Evolutionary conservation across 2,888 invertebrate genomes (phyloP), one percentile per base, ranked within the genome.

Genomic region (Lymantria monacha): DNA sequence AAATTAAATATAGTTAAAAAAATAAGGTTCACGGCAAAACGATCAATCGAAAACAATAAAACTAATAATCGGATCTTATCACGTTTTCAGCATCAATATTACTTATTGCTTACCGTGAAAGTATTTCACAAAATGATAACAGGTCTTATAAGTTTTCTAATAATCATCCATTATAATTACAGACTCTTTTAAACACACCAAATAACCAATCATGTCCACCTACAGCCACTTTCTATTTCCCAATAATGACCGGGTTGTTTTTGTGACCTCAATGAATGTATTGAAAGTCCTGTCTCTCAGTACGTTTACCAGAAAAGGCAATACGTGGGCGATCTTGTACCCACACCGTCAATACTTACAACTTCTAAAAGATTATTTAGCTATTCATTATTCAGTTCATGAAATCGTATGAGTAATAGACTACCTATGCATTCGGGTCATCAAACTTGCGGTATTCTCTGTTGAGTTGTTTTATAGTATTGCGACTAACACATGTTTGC

Each of bases 221-320:
- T 78, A 87, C 86, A 72, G 72, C n/a, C n/a, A 58, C 79, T 84
- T 85, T 83, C 83, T 83, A 66, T 44, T 44, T 44, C 59, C 59
- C 48, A 52, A 59, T 48, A 57, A 57, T 55, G 53, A 64, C 58
- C 61, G 54, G 66, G 59, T 57, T 57, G 59, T 68, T 63, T 59
- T 57, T 55, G 50, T 55, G 51, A 62, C 52, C 49, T 57, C 57
- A 75, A 47, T 48, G 55, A 52, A 55, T 44, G 66, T 72, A 79
- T 79, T 70, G 84, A 86, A 85, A 87, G 85, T 22, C 81, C 73
- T 53, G 57, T 54, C 33, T 60, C 70, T 57, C 5, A 57, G 66
- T 68, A 59, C 63, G 63, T 51, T 57, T 63, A 65, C 83, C 86
- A 74, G 69, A 81, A 74, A 87, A 68, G 78, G 78, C 61, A 44